Percentiles rank a stretch among this genome's conserved stretches.
phyloP scores from a whole-genome alignment of 1,140 invertebrate genomes.

The Lasaia peninsularis region DNA sequence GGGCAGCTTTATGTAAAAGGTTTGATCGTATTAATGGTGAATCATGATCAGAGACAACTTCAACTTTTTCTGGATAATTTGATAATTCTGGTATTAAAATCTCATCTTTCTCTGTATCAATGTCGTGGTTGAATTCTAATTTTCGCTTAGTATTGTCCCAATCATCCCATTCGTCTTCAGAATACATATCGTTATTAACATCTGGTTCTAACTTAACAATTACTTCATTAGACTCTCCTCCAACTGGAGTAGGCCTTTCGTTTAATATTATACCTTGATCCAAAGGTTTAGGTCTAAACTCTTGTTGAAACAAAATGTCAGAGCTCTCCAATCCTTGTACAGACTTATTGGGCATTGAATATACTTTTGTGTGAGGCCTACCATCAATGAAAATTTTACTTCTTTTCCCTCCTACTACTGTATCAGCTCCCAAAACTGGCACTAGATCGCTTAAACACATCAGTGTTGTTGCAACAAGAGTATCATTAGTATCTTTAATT shows the following conservation, averaged over 20 bases:
- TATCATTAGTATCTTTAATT: conserved; percentile 89
- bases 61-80: conserved; percentile 13
- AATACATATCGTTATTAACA: conserved; percentile 30
- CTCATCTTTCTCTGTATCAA: conserved; percentile 13
- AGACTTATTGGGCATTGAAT: conserved; percentile 43
- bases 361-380: conserved; percentile 78
- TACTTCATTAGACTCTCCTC: conserved; percentile 84
- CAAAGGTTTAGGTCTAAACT: conserved; percentile 38
- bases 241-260: conserved; percentile 87
- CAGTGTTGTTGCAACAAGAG: conserved; percentile 87
- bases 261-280: conserved; percentile 76
- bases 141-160: conserved; percentile 81
- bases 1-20: conserved; percentile 58
- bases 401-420: conserved; percentile 89
- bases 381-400: conserved; percentile 90
- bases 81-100: background rate
- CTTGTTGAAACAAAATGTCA: conserved; percentile 41
- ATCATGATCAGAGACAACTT: conserved; percentile 18
- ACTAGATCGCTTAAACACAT: conserved; percentile 88
- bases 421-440: conserved; percentile 86
- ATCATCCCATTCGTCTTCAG: conserved; percentile 84
- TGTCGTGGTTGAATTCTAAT: conserved; percentile 16
- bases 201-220: conserved; percentile 47
- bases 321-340: conserved; percentile 50
- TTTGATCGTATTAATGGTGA: conserved; percentile 30